Evolutionary conservation across 2,113 vertebrate genomes (phyloP).

Genomic region (Saccopteryx bilineata): DNA sequence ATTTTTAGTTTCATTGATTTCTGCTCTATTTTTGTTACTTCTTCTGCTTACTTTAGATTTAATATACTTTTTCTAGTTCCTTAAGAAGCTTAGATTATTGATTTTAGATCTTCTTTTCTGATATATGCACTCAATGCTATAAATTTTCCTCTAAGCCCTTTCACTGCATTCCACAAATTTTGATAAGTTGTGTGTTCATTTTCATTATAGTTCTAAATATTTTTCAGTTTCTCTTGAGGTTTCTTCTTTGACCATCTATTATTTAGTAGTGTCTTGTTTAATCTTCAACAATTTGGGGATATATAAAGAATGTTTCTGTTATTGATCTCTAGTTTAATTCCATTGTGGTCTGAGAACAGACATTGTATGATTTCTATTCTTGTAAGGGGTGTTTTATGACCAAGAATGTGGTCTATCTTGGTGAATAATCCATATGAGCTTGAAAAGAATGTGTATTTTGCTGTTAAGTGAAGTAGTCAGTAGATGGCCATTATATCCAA

Average conservation of each 20-base stretch:
- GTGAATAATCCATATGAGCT: background rate
- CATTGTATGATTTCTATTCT: background rate
- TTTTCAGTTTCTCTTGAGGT: background rate
- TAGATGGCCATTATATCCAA: background rate
- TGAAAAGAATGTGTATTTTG: background rate
- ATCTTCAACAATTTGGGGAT: background rate
- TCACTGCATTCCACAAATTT: background rate
- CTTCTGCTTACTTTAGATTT: background rate
- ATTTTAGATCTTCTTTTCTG: background rate
- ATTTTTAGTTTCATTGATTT: background rate
- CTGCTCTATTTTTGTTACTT: background rate
- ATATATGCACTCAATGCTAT: background rate
- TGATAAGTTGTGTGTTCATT: background rate
- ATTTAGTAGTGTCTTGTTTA: background rate
- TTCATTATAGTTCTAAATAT: constrained; percentile 6
- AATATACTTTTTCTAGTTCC: constrained; percentile 30
- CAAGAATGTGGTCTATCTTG: background rate
- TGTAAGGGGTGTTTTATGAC: background rate
- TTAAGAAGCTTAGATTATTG: background rate
- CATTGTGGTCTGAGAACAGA: background rate
- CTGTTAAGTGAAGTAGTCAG: background rate
- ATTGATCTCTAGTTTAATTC: background rate
- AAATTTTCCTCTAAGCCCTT: background rate
- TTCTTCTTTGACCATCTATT: background rate
- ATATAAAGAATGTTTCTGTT: background rate